Evolutionary conservation across 2,113 vertebrate species (phyloP).

Genomic region (Globicephala melas): DNA sequence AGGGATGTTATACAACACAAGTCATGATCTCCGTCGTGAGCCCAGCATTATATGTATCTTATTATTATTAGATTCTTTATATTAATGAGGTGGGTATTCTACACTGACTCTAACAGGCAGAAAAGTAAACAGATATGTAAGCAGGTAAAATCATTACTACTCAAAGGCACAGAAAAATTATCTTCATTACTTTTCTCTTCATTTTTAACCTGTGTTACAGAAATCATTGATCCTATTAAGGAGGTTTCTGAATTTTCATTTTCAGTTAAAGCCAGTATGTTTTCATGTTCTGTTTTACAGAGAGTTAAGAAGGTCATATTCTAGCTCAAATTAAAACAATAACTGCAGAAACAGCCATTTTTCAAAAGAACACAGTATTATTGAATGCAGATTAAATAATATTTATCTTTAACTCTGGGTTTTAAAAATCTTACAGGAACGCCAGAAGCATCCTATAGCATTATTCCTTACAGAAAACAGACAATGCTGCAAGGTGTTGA

Average conservation of each 20-base stretch:
- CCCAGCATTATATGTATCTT: neutral
- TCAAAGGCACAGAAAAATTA: neutral
- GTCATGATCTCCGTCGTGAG: neutral
- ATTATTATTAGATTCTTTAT: neutral
- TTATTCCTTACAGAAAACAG: neutral
- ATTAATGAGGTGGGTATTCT: neutral
- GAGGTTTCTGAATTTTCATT: neutral
- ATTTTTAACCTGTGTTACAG: neutral
- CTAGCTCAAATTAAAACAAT: neutral
- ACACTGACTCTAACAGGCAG: neutral
- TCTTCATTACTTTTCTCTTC: neutral
- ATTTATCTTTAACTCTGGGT: neutral
- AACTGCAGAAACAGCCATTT: neutral
- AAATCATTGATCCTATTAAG: neutral
- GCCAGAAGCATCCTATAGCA: neutral
- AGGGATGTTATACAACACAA: neutral
- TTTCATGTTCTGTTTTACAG: constrained; percentile 1
- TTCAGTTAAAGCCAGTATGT: neutral
- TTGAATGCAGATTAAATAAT: neutral
- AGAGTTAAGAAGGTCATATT: neutral
- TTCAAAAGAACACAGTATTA: neutral
- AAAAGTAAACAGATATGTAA: neutral
- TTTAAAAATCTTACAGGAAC: neutral
- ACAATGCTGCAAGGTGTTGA: neutral
- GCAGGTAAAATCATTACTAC: neutral